Evolutionary conservation across 2,113 vertebrate genomes (phyloP).

Genomic region (Cryptotis parvus): DNA sequence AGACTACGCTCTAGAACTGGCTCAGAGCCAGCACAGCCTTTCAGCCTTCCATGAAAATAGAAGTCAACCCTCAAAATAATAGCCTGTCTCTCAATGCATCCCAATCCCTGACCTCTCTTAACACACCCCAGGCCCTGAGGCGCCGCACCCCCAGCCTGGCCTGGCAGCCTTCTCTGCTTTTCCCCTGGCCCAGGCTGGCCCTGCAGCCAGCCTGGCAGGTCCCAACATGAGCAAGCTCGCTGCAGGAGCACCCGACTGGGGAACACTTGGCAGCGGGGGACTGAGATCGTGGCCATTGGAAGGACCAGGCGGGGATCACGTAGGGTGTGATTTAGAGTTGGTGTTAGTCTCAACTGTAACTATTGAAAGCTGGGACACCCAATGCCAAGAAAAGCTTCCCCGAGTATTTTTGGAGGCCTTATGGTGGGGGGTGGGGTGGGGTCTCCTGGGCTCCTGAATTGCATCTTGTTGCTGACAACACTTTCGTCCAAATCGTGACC

Average conservation of each 20-base stretch:
- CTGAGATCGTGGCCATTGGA: slow-evolving; percentile 63
- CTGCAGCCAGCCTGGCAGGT: no score
- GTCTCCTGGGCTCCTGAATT: slow-evolving; percentile 62
- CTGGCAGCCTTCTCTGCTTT: background rate
- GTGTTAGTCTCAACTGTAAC: slow-evolving; percentile 63
- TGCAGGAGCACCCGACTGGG: slow-evolving; percentile 37
- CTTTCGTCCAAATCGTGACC: slow-evolving; percentile 25
- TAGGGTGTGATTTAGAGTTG: slow-evolving; percentile 44
- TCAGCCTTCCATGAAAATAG: background rate
- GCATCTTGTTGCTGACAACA: slow-evolving; percentile 42
- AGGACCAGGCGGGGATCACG: slow-evolving; percentile 49
- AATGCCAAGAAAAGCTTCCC: slow-evolving; percentile 63
- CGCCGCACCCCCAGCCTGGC: background rate
- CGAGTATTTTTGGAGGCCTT: slow-evolving; percentile 65
- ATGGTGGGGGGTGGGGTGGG: slow-evolving; percentile 53
- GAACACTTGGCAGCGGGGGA: slow-evolving; percentile 63
- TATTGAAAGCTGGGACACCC: slow-evolving; percentile 76
- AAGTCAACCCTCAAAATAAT: no score
- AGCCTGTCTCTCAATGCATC: no score
- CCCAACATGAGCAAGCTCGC: slow-evolving; percentile 32
- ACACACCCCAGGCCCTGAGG: slow-evolving; percentile 13
- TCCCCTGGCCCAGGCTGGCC: no score
- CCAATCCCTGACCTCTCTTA: no score
- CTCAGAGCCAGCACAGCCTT: background rate
- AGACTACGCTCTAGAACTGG: background rate